Percentiles rank a stretch among this genome's conserved stretches.
These are phyloP conservation scores for Karalla daura DNA, from an alignment of 2,797 vertebrate species.

Conservation along the genomic window DNA sequence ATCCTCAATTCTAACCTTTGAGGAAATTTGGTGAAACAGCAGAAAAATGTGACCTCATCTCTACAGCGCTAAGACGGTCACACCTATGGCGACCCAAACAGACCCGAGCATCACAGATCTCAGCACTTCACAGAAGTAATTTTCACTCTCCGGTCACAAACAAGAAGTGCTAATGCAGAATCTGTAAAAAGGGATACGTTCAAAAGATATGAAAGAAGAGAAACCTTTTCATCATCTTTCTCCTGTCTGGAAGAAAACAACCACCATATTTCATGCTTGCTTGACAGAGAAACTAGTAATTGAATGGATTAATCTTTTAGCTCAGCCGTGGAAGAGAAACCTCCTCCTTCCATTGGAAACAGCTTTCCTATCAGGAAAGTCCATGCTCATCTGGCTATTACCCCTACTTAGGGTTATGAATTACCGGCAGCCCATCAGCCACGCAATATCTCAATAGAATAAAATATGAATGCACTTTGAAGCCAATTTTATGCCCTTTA, in stretches of 20 bases:
- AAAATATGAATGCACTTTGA: constrained; percentile 82
- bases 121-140: constrained; percentile 83
- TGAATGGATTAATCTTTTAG: constrained; percentile 63
- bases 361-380: constrained; percentile 72
- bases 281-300: constrained; percentile 66
- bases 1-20: constrained; percentile 49
- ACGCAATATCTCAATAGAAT: constrained; percentile 78
- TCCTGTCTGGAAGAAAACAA: constrained; percentile 50
- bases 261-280: constrained; percentile 59
- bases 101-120: constrained; percentile 75
- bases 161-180: constrained; percentile 61
- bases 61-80: constrained; percentile 71
- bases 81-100: constrained; percentile 73
- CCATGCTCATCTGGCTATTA: constrained; percentile 71
- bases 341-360: constrained; percentile 64
- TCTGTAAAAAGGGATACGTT: constrained; percentile 52
- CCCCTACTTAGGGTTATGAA: constrained; percentile 78
- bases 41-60: constrained; percentile 86
- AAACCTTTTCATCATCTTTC: constrained; percentile 43
- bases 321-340: constrained; percentile 60
- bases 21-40: constrained; percentile 82
- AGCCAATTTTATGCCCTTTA: constrained; percentile 73
- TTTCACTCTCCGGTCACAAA: constrained; percentile 64
- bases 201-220: constrained; percentile 20
- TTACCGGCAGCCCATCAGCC: constrained; percentile 80